Conservation (phyloP, 2,113 vertebrate species). For the Phrynosoma platyrhinos region DNA sequence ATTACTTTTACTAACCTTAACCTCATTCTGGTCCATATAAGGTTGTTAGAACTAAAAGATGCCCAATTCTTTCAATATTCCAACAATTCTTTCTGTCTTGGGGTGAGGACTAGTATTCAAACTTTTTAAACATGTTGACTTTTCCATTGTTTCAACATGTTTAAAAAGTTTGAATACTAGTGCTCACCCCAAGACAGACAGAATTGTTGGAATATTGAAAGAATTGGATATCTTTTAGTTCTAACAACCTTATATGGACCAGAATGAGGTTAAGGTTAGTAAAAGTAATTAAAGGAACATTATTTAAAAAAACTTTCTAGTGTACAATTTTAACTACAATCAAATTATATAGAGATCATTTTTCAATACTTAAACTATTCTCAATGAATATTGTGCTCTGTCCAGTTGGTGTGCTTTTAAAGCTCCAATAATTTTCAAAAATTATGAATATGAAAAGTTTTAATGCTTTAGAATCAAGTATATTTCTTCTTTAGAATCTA, state of each 20-base stretch:
- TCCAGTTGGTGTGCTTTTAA: neutral
- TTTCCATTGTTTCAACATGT: neutral
- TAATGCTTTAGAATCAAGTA: neutral
- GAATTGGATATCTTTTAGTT: neutral
- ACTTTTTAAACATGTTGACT: no score
- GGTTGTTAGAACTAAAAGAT: conserved; percentile 32
- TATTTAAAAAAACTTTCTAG: no score
- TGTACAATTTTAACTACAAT: neutral
- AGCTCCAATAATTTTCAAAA: no score
- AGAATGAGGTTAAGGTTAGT: conserved; percentile 35
- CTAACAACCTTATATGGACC: conserved; percentile 12
- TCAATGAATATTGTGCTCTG: neutral
- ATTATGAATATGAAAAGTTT: neutral
- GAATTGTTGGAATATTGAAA: conserved; percentile 18
- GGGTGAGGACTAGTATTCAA: no score
- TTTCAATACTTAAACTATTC: neutral
- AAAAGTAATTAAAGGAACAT: conserved; percentile 39
- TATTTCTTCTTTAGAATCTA: neutral
- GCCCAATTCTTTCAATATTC: neutral
- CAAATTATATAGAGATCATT: neutral
- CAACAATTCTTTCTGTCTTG: neutral
- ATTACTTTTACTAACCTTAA: conserved; percentile 44
- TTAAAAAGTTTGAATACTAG: no score
- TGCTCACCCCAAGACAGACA: no score
- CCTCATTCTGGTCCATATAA: conserved; percentile 20